Evolutionary conservation across 2,113 vertebrate genomes (phyloP).

Genomic region (Glaucidium brasilianum): DNA sequence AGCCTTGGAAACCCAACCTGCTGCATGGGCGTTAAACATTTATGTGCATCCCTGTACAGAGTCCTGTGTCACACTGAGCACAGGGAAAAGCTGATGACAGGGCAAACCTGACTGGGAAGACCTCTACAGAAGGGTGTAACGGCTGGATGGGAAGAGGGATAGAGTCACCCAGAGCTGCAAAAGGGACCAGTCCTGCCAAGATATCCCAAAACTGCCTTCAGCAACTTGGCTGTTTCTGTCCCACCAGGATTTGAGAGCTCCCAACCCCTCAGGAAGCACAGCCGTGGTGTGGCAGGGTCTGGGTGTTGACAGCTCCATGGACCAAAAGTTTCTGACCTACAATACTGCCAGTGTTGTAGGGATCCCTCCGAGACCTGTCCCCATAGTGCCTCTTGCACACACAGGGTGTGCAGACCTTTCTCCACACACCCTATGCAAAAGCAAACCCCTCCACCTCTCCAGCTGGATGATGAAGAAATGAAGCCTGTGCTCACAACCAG

Average conservation of each 20-base stretch:
- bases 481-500: rapidly evolving
- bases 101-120: not conserved
- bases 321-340: not conserved
- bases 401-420: rapidly evolving
- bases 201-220: not conserved
- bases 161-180: not conserved
- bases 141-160: not conserved
- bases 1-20: not conserved
- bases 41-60: not conserved
- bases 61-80: not conserved
- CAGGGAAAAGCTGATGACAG: rapidly evolving
- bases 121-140: not conserved
- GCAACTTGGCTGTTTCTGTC: not conserved
- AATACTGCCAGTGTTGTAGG: not conserved
- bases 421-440: not conserved
- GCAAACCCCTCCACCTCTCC: not conserved
- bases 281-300: not conserved
- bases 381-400: rapidly evolving
- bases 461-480: not conserved
- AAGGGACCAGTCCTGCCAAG: not conserved
- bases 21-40: not conserved
- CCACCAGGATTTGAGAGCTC: not conserved
- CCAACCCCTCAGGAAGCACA: rapidly evolving
- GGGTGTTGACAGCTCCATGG: not conserved
- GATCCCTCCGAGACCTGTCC: not conserved